A percentile compares a stretch with the other conserved stretches of the same genome.
Conservation (phyloP, 2,113 vertebrate genomes). For the Aplodontia rufa region DNA sequence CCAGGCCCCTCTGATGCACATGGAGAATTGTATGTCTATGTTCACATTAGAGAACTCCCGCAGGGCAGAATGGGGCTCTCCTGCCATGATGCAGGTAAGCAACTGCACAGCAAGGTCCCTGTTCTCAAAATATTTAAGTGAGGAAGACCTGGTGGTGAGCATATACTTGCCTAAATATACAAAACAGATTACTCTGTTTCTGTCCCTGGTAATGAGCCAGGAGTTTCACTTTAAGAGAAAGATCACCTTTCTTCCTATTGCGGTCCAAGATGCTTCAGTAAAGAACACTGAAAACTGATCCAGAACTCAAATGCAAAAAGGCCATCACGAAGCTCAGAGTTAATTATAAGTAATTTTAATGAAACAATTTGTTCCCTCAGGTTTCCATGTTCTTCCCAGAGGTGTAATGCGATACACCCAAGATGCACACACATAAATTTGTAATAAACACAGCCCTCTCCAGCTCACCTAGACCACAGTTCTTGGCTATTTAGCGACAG, state of each 20-base stretch:
- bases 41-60: neutral
- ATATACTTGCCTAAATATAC: neutral
- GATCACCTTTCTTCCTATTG: constrained; percentile 31
- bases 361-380: constrained; percentile 49
- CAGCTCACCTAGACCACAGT: constrained; percentile 54
- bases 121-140: neutral
- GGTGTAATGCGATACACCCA: constrained; percentile 54
- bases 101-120: neutral
- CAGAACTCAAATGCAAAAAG: constrained; percentile 19
- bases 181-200: constrained; percentile 37
- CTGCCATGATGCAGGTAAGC: neutral
- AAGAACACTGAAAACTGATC: constrained; percentile 43
- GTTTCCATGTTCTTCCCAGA: constrained; percentile 55
- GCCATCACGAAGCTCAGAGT: constrained; percentile 29
- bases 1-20: neutral
- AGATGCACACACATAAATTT: constrained; percentile 56
- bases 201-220: neutral
- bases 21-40: neutral
- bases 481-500: constrained; percentile 63
- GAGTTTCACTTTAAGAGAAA: constrained; percentile 43
- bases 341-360: constrained; percentile 65
- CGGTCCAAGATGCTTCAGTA: constrained; percentile 31
- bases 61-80: neutral
- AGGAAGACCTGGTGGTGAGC: constrained; percentile 16
- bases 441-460: constrained; percentile 56